Base-by-base conservation (phyloP, 1,140 invertebrate species). In the Sinonovacula constricta region DNA sequence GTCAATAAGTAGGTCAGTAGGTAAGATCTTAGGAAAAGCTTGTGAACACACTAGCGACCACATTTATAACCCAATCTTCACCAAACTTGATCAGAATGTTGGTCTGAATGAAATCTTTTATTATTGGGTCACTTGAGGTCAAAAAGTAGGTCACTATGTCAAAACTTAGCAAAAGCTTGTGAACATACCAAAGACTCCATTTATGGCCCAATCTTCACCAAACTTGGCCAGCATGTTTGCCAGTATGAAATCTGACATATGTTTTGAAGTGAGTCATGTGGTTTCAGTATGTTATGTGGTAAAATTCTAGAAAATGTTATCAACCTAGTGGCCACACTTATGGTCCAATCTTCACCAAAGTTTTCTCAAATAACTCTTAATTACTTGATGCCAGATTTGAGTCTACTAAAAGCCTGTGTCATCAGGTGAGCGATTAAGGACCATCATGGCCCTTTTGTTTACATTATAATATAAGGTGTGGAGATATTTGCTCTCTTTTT, bases 381-480 rank as follows among this genome's bases (percentile, higher is more conserved):
- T n/a, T n/a, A n/a, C n/a, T n/a, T n/a, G 39, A 45, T 45, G 39
- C 39, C 7, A 45, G 39, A 45, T 45, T 45, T 45, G 7, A 10
- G 7, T 7, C 18, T 18, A 45, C 18, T 45, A 45, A 45, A 7
- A 45, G 39, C 39, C 39, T 10, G 7, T 18, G 7, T 45, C 7
- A 7, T 45, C 39, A 45, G 39, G 39, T 45, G 39, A 45, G 39
- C 39, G 39, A 45, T 18, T 10, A 7, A 45, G 39, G 39, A 18
- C 39, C 39, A 45, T 45, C 39, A 10, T 45, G 39, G 39, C 39
- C 39, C 39, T 45, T 18, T 45, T 45, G 39, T 45, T 45, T 45
- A 10, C 7, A 10, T 10, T 45, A 45, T 7, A 45, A 18, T 45
- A 14, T 59, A 94, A n/a, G n/a, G n/a, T n/a, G n/a, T n/a, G n/a